phyloP scores from a whole-genome alignment of 2,113 vertebrate genomes.

The Phyllopteryx taeniolatus region DNA sequence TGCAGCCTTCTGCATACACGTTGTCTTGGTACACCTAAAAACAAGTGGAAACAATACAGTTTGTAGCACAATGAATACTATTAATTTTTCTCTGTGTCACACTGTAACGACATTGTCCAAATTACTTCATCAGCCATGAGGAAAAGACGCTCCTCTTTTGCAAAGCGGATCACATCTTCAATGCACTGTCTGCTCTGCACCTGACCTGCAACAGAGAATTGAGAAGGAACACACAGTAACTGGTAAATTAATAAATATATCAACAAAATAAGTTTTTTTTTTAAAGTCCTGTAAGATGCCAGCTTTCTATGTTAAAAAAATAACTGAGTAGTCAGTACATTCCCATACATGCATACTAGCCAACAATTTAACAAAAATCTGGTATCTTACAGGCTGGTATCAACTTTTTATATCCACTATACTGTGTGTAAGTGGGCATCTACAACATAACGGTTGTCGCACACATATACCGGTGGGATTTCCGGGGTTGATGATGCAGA shows the following conservation, averaged over 20 bases:
- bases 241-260: too few relatives aligned
- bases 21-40: conserved; percentile 87
- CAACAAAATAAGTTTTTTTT: too few relatives aligned
- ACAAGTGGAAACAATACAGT: background rate
- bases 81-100: background rate
- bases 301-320: too few relatives aligned
- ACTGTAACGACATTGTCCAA: background rate
- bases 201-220: conserved; percentile 69
- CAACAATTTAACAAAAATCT: too few relatives aligned
- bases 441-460: too few relatives aligned
- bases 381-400: too few relatives aligned
- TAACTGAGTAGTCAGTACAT: too few relatives aligned
- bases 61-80: too few relatives aligned
- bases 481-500: conserved; percentile 92
- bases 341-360: too few relatives aligned
- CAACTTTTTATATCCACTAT: too few relatives aligned
- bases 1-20: conserved; percentile 81
- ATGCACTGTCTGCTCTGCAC: conserved; percentile 79
- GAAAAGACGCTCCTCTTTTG: conserved; percentile 75
- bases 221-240: background rate
- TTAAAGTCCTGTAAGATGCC: too few relatives aligned
- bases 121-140: conserved; percentile 89
- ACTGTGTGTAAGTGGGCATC: too few relatives aligned
- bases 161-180: conserved; percentile 78
- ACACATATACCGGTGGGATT: conserved; percentile 83